Evolutionary conservation across 64 coral and sea anemone species (phyloP), one percentile per base, ranked within the genome.

Genomic region (Stichodactyla helianthus): DNA sequence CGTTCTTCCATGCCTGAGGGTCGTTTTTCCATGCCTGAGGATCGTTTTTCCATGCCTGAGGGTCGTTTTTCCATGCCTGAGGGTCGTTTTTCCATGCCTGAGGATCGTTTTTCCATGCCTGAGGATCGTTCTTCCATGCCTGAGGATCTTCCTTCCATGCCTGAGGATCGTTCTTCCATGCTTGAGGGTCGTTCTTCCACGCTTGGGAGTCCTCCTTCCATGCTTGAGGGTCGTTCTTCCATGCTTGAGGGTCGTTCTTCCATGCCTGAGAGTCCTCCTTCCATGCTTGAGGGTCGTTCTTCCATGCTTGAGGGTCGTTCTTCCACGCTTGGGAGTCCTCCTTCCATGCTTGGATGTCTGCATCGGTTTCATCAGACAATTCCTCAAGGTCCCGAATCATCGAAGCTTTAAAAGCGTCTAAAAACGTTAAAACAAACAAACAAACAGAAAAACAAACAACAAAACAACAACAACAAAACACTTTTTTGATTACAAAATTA

Each of bases 211-310:
- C 77, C 2, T 17, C 14, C 77, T 80, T 80, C 77, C 28, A 80
- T 16, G 77, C 77, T 80, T 80, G 77, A 16, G 77, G 77, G 77
- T 80, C 77, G 7, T 27, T 27, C 44, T 77, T 77, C 74, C 74
- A 77, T 6, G 74, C 74, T 77, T 77, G 74, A 31, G 74, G 22
- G 28, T 78, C 74, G 14, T 62, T 8, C 14, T 51, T 78, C 76
- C 76, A 78, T 8, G 76, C 76, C 50, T 78, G 76, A 44, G 76
- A 6, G 28, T 78, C 76, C 4, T 63, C 0, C 78, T 81, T 81
- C 78, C 78, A 81, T 19, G 78, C 78, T 54, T 81, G 78, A 81
- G 51, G 18, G 51, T 81, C 78, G 6, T 18, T 15, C 78, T 81
- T 20, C 78, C 6, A 79, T 15, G 78, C 51, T 54, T 81, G 50